phyloP scores from a whole-genome alignment of 2,797 vertebrate species.

The Pipistrellus pygmaeus region DNA sequence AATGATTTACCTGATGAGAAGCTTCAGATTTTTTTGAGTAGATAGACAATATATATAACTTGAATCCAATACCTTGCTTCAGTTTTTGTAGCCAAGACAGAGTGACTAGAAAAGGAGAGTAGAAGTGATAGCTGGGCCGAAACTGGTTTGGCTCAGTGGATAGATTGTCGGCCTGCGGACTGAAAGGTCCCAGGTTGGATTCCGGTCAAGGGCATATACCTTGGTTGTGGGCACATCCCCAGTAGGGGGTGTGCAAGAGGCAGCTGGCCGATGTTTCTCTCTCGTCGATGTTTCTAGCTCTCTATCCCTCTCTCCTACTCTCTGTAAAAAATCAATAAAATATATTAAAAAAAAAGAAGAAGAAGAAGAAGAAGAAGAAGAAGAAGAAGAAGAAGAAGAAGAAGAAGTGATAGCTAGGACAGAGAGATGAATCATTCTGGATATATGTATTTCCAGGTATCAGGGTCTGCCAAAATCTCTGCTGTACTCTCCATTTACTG shows the following conservation, averaged over 20 bases:
- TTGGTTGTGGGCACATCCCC: too few species aligned
- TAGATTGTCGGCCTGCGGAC: too few species aligned
- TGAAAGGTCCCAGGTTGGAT: too few species aligned
- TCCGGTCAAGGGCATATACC: too few species aligned
- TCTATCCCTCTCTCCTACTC: too few species aligned
- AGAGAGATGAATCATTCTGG: not conserved
- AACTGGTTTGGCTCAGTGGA: too few species aligned
- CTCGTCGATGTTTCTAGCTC: too few species aligned
- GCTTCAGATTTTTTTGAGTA: not conserved
- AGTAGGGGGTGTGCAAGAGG: too few species aligned
- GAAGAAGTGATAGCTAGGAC: not conserved
- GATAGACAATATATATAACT: not conserved
- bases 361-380: not conserved
- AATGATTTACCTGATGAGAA: not conserved
- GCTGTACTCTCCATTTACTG: not conserved
- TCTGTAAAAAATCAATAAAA: too few species aligned
- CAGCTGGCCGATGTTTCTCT: too few species aligned
- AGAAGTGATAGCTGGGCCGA: not conserved
- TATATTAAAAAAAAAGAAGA: too few species aligned
- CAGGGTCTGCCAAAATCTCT: not conserved
- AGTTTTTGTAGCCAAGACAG: constrained; percentile 36
- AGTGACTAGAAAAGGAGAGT: not conserved
- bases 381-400: too few species aligned
- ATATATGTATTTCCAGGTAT: not conserved
- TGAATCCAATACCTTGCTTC: not conserved